Evolutionary conservation across 2,888 invertebrate genomes (phyloP).

Genomic region (Drosophila subquinaria): DNA sequence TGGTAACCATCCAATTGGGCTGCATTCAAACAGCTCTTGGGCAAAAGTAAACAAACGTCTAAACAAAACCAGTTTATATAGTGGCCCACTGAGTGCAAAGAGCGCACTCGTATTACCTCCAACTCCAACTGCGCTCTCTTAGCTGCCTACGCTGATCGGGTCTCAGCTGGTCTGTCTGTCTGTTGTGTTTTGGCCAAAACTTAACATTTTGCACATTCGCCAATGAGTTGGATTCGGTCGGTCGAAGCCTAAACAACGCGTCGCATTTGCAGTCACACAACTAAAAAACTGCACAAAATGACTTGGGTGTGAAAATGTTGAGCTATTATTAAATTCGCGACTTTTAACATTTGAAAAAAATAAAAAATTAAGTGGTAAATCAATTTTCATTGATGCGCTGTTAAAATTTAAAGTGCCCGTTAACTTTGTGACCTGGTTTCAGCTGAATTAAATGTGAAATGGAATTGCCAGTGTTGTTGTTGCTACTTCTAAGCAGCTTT

Average conservation of each 20-base stretch:
- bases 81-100: constrained; percentile 46
- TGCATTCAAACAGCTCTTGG: constrained; percentile 38
- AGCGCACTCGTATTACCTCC: constrained; percentile 54
- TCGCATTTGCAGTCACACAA: constrained; percentile 22
- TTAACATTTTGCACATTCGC: constrained; percentile 69
- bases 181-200: constrained; percentile 60
- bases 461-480: constrained; percentile 58
- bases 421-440: constrained; percentile 43
- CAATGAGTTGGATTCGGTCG: constrained; percentile 62
- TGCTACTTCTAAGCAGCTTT: constrained; percentile 59
- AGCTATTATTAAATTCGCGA: constrained; percentile 28
- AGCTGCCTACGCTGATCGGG: constrained; percentile 35
- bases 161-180: constrained; percentile 40
- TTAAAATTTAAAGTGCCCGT: constrained; percentile 21
- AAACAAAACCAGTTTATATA: constrained; percentile 71
- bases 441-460: constrained; percentile 44
- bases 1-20: constrained; percentile 35
- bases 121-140: constrained; percentile 54
- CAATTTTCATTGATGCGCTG: constrained; percentile 37
- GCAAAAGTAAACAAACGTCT: constrained; percentile 17
- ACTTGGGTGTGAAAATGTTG: constrained; percentile 38
- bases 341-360: constrained; percentile 37
- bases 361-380: constrained; percentile 22
- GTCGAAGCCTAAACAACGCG: constrained; percentile 67
- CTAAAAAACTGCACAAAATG: not conserved